Conservation (phyloP, 1,140 invertebrate genomes). For the Drosophila sucinea region DNA sequence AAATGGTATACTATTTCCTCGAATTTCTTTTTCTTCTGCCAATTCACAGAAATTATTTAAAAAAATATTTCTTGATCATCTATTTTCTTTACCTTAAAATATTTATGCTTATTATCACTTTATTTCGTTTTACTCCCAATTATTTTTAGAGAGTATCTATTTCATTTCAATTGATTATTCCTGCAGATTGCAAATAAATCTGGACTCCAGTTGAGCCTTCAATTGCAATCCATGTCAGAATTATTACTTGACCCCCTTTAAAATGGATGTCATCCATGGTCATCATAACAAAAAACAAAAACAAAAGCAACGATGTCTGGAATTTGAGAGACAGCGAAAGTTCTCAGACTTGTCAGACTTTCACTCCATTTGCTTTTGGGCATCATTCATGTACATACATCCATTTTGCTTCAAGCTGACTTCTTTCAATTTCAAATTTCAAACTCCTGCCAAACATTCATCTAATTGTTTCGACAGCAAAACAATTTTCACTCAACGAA, state of each 20-base stretch:
- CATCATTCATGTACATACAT: not conserved
- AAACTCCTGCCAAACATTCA: constrained; percentile 24
- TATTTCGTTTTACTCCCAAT: too few relatives aligned
- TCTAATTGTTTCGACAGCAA: constrained; percentile 51
- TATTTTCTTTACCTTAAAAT: too few relatives aligned
- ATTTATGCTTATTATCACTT: too few relatives aligned
- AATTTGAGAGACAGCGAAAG: not conserved
- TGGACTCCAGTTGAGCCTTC: too few relatives aligned
- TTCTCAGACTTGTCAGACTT: not conserved
- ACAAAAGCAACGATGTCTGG: not conserved
- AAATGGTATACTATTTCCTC: not conserved
- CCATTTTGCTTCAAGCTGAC: constrained; percentile 12
- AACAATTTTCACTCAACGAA: constrained; percentile 49
- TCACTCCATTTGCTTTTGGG: constrained; percentile 5
- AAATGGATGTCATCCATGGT: not conserved
- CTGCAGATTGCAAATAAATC: too few relatives aligned
- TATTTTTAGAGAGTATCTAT: too few relatives aligned
- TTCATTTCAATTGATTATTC: too few relatives aligned
- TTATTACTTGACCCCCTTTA: not conserved
- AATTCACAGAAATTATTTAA: too few relatives aligned
- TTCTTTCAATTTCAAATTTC: not conserved
- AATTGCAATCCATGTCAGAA: too few relatives aligned
- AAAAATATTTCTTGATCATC: too few relatives aligned
- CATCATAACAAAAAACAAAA: not conserved
- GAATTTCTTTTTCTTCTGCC: not conserved